Evolutionary conservation across 2,888 invertebrate genomes (phyloP), one percentile per base, ranked within the genome.

Genomic region (Micoletzkya japonica): DNA sequence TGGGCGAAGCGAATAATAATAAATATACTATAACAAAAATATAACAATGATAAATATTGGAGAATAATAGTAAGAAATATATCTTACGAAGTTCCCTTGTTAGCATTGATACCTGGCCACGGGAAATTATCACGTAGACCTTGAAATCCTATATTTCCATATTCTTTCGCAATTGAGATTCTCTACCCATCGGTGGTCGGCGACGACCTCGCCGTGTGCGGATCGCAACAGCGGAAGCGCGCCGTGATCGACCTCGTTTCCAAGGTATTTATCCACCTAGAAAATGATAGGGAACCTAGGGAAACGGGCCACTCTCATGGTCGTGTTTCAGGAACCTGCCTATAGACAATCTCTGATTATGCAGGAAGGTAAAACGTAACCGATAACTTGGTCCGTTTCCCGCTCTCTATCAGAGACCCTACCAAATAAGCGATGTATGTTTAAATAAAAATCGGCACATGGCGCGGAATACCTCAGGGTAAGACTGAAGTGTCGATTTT

Each of bases 211-310:
- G 67, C 57, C 20, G 57, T 67, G 24, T 30, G 32, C 2, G 67
- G 67, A 39, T 67, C 67, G 4, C 36, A 67, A 34, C 67, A 67
- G 50, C 26, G 67, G n/a, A 67, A 39, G 64, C 50, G 52, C 52
- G 49, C 57, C 24, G 67, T 67, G 17, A 67, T 32, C 24, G 67
- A 67, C 39, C 36, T 67, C 28, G 67, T 67, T 4, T 30, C 67
- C 20, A 67, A 67, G 52, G 64, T 64, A 24, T 14, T 50, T 1
- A 34, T 32, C 10, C 10, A 44, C n/a, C 10, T 44, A 20, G 44
- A 44, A 20, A 44, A 44, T 44, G 44, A 20, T 44, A 44, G 44
- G 17, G 10, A 20, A 44, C 10, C n/a, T n/a, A n/a, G n/a, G n/a
- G n/a, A n/a, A n/a, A n/a, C n/a, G n/a, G n/a, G n/a, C n/a, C n/a